Evolutionary conservation across 1,140 invertebrate species (phyloP).

Genomic region (Panagrolaimus sp.): DNA sequence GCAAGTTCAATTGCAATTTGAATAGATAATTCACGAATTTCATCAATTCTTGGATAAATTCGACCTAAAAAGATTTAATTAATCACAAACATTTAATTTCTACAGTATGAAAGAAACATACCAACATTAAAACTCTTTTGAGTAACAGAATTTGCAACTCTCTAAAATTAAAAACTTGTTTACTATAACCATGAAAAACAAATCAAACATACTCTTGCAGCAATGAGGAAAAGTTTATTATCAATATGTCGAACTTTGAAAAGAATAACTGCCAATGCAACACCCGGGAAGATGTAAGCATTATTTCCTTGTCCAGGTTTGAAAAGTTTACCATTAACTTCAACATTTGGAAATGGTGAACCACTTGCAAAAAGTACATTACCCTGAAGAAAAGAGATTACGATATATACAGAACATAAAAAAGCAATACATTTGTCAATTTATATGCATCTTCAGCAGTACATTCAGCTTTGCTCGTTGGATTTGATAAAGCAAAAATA

Average conservation of each 20-base stretch:
- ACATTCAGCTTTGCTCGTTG: slow-evolving; percentile 89
- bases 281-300: slow-evolving; percentile 89
- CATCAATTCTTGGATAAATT: slow-evolving; percentile 83
- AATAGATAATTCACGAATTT: slow-evolving; percentile 79
- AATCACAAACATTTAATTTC: no score
- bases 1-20: slow-evolving; percentile 77
- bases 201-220: slow-evolving; percentile 67
- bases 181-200: slow-evolving; percentile 7
- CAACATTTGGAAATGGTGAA: slow-evolving; percentile 79
- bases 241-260: slow-evolving; percentile 76
- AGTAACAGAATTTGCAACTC: slow-evolving; percentile 75
- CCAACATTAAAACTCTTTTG: slow-evolving; percentile 72
- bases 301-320: slow-evolving; percentile 91
- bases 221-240: slow-evolving; percentile 81
- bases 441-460: slow-evolving; percentile 84
- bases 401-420: slow-evolving; percentile 22
- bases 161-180: slow-evolving; percentile 62
- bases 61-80: no score
- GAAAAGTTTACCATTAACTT: slow-evolving; percentile 71
- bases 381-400: slow-evolving; percentile 65
- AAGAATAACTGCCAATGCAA: slow-evolving; percentile 78
- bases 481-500: slow-evolving; percentile 91
- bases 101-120: no score
- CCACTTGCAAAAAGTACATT: slow-evolving; percentile 82
- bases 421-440: slow-evolving; percentile 73